A percentile compares a stretch with the other conserved stretches of the same genome.
Evolutionary conservation across 2,797 vertebrate species (phyloP).

Genomic region (Chaetodon trifasciatus): DNA sequence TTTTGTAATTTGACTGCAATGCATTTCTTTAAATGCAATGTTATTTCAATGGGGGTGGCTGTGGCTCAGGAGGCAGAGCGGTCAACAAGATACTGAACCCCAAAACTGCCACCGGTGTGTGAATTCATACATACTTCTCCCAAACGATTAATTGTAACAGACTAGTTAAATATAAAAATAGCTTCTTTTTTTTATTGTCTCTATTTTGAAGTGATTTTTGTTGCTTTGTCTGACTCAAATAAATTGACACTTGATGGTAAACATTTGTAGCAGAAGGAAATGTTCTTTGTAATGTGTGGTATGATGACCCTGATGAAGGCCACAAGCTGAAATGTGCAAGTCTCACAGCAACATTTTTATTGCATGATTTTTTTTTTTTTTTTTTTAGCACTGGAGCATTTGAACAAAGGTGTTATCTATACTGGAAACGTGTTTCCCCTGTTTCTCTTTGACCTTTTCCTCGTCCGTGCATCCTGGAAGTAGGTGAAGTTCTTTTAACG

Average conservation of each 20-base stretch:
- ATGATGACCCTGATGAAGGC: not conserved
- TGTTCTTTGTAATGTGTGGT: not conserved
- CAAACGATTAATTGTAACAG: not conserved
- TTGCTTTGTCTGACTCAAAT: constrained; percentile 42
- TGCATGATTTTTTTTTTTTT: not conserved
- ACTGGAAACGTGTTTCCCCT: not conserved
- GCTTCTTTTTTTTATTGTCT: constrained; percentile 10
- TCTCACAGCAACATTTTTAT: not conserved
- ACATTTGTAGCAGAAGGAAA: not conserved
- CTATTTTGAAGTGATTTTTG: constrained; percentile 18
- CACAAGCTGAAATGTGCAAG: not conserved
- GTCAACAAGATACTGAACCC: no score
- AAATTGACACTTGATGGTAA: constrained; percentile 38
- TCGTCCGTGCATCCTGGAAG: not conserved
- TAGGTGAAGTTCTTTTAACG: not conserved
- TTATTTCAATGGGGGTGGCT: not conserved
- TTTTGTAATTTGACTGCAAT: constrained; percentile 8
- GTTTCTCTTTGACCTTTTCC: not conserved
- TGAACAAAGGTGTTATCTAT: not conserved
- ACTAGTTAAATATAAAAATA: constrained; percentile 11
- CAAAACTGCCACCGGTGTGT: no score
- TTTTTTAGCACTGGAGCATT: not conserved
- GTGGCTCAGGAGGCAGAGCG: no score
- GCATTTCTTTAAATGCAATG: constrained; percentile 8
- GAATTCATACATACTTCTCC: no score